Evolutionary conservation across 1,140 invertebrate genomes (phyloP).

Genomic region (Leptopilina boulardi): DNA sequence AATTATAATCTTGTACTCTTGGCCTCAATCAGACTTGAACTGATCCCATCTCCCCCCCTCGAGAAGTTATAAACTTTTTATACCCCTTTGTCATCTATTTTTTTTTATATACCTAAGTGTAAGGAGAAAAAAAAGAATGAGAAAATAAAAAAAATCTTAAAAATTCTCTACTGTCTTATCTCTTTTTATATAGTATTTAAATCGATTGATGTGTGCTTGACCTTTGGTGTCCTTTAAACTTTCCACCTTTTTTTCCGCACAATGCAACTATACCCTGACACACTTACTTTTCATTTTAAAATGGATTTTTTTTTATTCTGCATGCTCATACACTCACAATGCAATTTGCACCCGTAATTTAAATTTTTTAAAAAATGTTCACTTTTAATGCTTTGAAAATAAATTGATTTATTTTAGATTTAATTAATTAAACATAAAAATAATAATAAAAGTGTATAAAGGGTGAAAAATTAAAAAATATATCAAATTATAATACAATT

Average conservation of each 20-base stretch:
- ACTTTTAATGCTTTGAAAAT: slow-evolving; percentile 24
- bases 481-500: too few relatives aligned
- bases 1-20: slow-evolving; percentile 48
- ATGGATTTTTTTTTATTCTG: background rate
- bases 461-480: too few relatives aligned
- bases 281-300: slow-evolving; percentile 12
- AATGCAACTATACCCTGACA: slow-evolving; percentile 8
- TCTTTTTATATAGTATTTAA: slow-evolving; percentile 26
- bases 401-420: background rate
- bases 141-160: slow-evolving; percentile 33
- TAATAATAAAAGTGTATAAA: too few relatives aligned
- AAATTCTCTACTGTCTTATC: slow-evolving; percentile 12
- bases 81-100: slow-evolving; percentile 57
- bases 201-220: background rate
- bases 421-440: too few relatives aligned
- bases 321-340: slow-evolving; percentile 15
- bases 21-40: slow-evolving; percentile 45
- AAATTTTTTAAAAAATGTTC: too few relatives aligned
- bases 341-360: background rate
- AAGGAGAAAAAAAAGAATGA: slow-evolving; percentile 9
- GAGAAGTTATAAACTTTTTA: slow-evolving; percentile 54
- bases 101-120: slow-evolving; percentile 37
- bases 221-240: slow-evolving; percentile 2
- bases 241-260: slow-evolving; percentile 22
- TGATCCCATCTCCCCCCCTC: slow-evolving; percentile 41